Percentiles rank a stretch among this genome's conserved stretches.
phyloP scores from a whole-genome alignment of 2,888 invertebrate genomes.

The Odontocerum albicorne region DNA sequence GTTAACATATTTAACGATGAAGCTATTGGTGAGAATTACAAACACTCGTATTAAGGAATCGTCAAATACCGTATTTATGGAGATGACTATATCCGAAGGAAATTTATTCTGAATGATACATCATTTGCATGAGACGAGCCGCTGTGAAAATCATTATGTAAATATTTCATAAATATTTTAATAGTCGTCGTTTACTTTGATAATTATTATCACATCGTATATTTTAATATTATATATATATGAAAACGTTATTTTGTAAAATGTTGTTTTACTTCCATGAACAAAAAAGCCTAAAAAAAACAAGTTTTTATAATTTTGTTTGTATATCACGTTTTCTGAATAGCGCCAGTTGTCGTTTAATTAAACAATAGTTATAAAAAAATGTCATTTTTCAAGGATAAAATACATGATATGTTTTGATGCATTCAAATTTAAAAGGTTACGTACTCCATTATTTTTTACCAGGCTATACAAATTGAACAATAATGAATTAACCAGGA shows the following conservation, averaged over 20 bases:
- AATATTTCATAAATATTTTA: slow-evolving; percentile 1
- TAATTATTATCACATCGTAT: not conserved
- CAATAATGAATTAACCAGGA: not conserved
- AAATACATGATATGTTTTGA: no score
- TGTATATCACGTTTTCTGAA: not conserved
- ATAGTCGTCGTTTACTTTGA: not conserved
- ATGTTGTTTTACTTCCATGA: not conserved
- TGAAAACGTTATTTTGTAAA: not conserved
- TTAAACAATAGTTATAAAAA: not conserved
- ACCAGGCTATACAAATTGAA: not conserved
- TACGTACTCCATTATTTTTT: not conserved
- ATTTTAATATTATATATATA: not conserved
- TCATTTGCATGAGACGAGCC: not conserved
- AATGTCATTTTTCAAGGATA: no score
- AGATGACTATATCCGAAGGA: not conserved
- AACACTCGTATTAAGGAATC: no score
- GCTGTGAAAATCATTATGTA: slow-evolving; percentile 6
- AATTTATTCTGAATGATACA: slow-evolving; percentile 1
- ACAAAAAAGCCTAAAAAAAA: not conserved
- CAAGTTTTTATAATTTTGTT: no score
- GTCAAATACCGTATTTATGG: not conserved
- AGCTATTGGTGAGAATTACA: no score
- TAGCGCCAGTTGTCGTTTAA: not conserved
- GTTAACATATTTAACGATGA: no score
- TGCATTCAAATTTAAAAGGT: not conserved